Percentiles rank a stretch among this genome's conserved stretches.
These are phyloP conservation scores for Heliothis peltigera DNA, from an alignment of 2,888 invertebrate species.

Conservation along the genomic window DNA sequence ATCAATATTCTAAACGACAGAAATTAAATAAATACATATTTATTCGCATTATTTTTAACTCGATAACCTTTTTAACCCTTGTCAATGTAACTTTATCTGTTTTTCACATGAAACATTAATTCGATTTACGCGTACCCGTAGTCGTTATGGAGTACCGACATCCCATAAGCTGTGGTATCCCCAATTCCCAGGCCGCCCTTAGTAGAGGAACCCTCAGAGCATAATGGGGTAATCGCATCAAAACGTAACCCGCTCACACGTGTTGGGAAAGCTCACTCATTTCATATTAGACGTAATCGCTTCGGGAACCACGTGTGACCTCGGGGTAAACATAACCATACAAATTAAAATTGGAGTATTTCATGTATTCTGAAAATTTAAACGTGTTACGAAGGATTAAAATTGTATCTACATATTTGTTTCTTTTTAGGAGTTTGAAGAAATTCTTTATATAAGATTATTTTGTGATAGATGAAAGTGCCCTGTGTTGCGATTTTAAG, in stretches of 20 bases:
- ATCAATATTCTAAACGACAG: too few relatives aligned
- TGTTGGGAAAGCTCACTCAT: constrained; percentile 22
- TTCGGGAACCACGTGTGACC: constrained; percentile 8
- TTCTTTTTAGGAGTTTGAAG: too few relatives aligned
- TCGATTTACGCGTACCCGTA: background rate
- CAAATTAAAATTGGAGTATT: background rate
- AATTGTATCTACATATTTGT: too few relatives aligned
- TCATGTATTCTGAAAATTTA: too few relatives aligned
- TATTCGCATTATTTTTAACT: too few relatives aligned
- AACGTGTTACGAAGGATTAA: too few relatives aligned
- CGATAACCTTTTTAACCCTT: background rate
- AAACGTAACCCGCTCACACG: constrained; percentile 21
- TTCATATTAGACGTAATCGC: constrained; percentile 34
- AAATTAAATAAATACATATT: too few relatives aligned
- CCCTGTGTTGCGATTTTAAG: too few relatives aligned
- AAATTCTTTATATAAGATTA: too few relatives aligned
- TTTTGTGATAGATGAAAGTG: too few relatives aligned
- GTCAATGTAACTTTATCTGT: background rate
- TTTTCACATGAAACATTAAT: background rate
- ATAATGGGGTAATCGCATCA: constrained; percentile 44
- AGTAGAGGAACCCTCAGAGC: constrained; percentile 13
- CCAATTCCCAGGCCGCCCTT: background rate
- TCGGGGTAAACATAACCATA: constrained; percentile 26
- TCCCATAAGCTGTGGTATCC: constrained; percentile 1
- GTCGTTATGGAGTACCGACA: background rate